Base-by-base conservation (phyloP, 2,888 invertebrate species). In the Ophioninae sp. region DNA sequence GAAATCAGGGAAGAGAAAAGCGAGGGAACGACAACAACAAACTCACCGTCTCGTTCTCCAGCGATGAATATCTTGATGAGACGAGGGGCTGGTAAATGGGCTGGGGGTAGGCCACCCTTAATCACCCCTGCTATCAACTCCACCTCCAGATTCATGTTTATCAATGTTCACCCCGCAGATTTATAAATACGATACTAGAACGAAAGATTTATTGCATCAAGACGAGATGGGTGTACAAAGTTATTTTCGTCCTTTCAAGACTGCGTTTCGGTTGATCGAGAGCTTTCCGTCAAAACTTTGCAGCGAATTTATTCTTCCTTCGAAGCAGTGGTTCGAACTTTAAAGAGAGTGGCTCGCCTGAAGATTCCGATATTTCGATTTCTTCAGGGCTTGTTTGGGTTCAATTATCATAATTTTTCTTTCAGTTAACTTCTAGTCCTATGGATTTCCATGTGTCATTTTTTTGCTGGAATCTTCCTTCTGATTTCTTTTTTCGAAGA, bases 41-140 rank as follows among this genome's bases (percentile, higher is more conserved):
- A 88, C 92, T 91, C 87, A 95, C 95, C 94, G 93, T 94, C 94
- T 89, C 94, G 94, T 85, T 94, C 94, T 10, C 94, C 94, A 63
- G 95, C 94, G 83, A 95, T 94, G 90, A 93, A 95, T 88, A 95
- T 94, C 91, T 95, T 95, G 88, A 95, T 94, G 64, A 94, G 94
- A 22, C 95, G 93, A 3, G 95, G 94, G 65, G 95, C 94, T 6
- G 95, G 95, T 93, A 92, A 83, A 85, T 92, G 90, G 10, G 89
- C 84, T 13, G 92, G 92, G n/a, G 92, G 91, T 61, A 88, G 89
- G 6, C 91, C 90, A 68, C 92, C 92, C 84, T 90, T 92, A 51
- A 92, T 86, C 74, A 92, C 92, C 84, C 91, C 91, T 3, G 91
- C 91, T 85, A 92, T 92, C 84, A 92, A 86, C 82, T 92, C 91